Base-by-base conservation (phyloP, 1,140 invertebrate genomes). In the Sycophaga agraensis region DNA sequence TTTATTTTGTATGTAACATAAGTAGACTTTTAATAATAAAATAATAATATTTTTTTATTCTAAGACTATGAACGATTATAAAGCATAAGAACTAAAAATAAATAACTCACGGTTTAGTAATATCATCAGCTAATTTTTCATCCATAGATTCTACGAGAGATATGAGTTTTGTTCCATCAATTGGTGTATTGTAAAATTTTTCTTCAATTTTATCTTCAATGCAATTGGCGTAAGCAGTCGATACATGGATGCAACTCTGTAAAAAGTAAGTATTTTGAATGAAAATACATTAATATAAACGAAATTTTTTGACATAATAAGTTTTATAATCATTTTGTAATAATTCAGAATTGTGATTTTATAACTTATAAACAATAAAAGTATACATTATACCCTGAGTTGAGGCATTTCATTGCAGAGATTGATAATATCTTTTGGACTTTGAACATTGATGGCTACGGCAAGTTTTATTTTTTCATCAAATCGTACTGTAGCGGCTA, bases 401-500 rank as follows among this genome's bases (percentile, higher is more conserved):
- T 86, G 76, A 2, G 80, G 78, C 83, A 91, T 89, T 67, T 87
- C 83, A 65, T 86, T 87, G 16, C 87, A 86, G 16, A 91, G 72
- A 24, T 78, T 68, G 9, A 91, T 67, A 19, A 89, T 71, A 21
- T 87, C 84, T 55, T 85, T 82, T 0, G 88, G 86, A 4, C 86
- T 87, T 58, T 84, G 78, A 14, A 91, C 86, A 66, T 91, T 92
- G 46, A 88, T 88, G 7, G 83, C 77, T 1, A 89, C 77, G 0
- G 89, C 88, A 0, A 84, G 74, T 63, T 84, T 82, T 6, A 91
- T 72, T 34, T 87, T 84, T 67, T 91, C 88, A 70, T 90, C 87
- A 61, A 90, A 89, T 66, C 85, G 83, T 0, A 90, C 86, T 0
- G 88, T 89, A 0, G 89, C 89, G 0, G 88, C 88, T 0, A 83